Base-by-base conservation (phyloP, 2,113 vertebrate species). In the Ardeotis arabs region DNA sequence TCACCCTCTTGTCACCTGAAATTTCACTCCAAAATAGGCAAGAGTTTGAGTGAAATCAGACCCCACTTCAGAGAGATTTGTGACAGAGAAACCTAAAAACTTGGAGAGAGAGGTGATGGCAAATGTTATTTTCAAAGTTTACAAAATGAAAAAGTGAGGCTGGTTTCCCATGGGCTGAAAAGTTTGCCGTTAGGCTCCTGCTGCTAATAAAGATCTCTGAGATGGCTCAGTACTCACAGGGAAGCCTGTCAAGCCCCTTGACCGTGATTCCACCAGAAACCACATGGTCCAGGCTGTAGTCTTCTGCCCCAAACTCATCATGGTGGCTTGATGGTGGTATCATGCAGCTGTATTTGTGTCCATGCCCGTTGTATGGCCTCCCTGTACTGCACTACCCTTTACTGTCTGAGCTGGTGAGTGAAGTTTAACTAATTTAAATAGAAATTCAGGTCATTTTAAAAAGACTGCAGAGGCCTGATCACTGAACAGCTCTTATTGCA, bases 401-500 rank as follows among this genome's bases (percentile, higher is more conserved):
- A 6, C 29, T 62, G 24, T 10, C 67, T 80, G 53, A 67, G 28
- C 62, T 79, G 68, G 39, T 47, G 45, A 64, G 39, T 25, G 49
- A 72, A 89, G 58, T 87, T 39, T 72, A 59, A 83, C 76, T 39
- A 55, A 75, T 95, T 84, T 23, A 60, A 74, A 89, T 84, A 64
- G 24, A 84, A 94, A 93, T 84, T 64, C 50, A 58, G 56, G 62
- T 76, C 24, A 68, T 72, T 89, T 79, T 0, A 53, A 91, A 93
- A 84, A 68, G 69, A 4, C 69, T 84, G 73, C 31, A 41, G 52
- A 91, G 53, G 35, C 95, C 62, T 96, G 66, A 87, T 93, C 60
- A 66, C 49, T 56, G 33, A 94, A 39, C 39, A 91, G 91, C 84
- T 91, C 84, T 96, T 79, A 13, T 74, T 89, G 82, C 50, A 91